These are phyloP conservation scores for Myrmophylax atrothorax DNA, from an alignment of 2,113 vertebrate genomes.

Conservation along the genomic window DNA sequence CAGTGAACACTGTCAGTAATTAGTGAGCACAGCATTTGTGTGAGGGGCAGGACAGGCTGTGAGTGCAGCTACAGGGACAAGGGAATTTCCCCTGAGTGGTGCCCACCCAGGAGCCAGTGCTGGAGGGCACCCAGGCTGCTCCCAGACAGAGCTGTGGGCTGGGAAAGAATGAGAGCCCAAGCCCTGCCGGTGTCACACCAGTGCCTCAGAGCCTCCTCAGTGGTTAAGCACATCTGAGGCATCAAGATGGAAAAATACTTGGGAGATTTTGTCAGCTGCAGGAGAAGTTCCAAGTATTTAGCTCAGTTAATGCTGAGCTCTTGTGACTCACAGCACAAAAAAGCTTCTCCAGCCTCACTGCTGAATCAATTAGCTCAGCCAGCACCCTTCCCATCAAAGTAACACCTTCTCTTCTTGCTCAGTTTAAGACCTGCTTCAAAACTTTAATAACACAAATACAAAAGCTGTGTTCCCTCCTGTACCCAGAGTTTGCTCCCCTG, in stretches of 20 bases:
- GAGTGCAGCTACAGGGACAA: not conserved
- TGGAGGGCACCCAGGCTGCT: not conserved
- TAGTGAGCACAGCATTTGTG: not conserved
- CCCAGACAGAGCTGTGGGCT: not conserved
- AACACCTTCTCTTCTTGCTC: constrained; percentile 35
- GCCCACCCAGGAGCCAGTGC: not conserved
- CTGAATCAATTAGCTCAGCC: constrained; percentile 55
- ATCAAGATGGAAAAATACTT: constrained; percentile 53
- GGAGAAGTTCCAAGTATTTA: constrained; percentile 38
- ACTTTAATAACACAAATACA: not conserved
- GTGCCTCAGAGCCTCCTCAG: not conserved
- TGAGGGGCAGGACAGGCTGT: not conserved
- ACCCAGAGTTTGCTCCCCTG: not conserved
- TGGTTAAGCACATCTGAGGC: constrained; percentile 6
- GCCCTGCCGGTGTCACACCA: not conserved
- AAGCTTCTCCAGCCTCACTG: constrained; percentile 21
- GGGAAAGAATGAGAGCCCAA: not conserved
- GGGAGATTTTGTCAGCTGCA: constrained; percentile 47
- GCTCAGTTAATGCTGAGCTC: constrained; percentile 37
- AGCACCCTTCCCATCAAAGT: constrained; percentile 30
- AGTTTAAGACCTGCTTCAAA: not conserved
- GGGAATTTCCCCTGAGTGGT: not conserved
- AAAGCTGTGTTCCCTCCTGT: not conserved
- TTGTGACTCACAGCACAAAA: constrained; percentile 54
- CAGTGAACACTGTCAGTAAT: not conserved